A percentile compares a stretch with the other conserved stretches of the same genome.
These are phyloP conservation scores for Chromobotia macracanthus DNA, from an alignment of 2,797 vertebrate genomes.

Conservation along the genomic window DNA sequence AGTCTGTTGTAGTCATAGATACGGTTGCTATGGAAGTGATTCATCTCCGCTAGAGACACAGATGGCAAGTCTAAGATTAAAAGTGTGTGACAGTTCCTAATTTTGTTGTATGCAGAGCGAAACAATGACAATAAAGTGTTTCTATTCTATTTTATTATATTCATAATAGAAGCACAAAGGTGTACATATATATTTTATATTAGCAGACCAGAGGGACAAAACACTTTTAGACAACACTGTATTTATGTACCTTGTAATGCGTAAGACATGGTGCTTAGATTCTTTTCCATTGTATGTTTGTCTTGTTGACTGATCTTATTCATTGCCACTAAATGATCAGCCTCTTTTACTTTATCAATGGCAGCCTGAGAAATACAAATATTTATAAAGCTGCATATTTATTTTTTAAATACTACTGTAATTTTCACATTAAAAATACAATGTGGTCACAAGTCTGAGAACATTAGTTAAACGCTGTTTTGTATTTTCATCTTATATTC, in stretches of 20 bases:
- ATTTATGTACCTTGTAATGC: slow-evolving; percentile 82
- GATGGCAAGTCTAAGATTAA: slow-evolving; percentile 28
- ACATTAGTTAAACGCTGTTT: background rate
- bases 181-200: background rate
- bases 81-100: background rate
- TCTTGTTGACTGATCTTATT: slow-evolving; percentile 85
- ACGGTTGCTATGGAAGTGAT: slow-evolving; percentile 87
- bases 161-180: slow-evolving; percentile 10
- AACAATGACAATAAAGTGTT: too few species aligned
- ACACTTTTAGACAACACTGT: background rate
- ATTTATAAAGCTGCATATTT: background rate
- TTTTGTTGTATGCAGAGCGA: too few species aligned
- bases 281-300: slow-evolving; percentile 83
- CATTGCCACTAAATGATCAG: slow-evolving; percentile 83
- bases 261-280: slow-evolving; percentile 87
- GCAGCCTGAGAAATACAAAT: slow-evolving; percentile 77
- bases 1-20: slow-evolving; percentile 88
- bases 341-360: slow-evolving; percentile 88
- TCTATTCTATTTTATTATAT: too few species aligned
- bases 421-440: too few species aligned
- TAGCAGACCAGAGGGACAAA: background rate
- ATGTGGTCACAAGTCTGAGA: background rate
- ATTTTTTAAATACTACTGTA: background rate
- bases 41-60: slow-evolving; percentile 80
- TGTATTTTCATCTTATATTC: background rate